Evolutionary conservation across 2,797 vertebrate species (phyloP), one percentile per base, ranked within the genome.

Genomic region (Sciurus carolinensis): DNA sequence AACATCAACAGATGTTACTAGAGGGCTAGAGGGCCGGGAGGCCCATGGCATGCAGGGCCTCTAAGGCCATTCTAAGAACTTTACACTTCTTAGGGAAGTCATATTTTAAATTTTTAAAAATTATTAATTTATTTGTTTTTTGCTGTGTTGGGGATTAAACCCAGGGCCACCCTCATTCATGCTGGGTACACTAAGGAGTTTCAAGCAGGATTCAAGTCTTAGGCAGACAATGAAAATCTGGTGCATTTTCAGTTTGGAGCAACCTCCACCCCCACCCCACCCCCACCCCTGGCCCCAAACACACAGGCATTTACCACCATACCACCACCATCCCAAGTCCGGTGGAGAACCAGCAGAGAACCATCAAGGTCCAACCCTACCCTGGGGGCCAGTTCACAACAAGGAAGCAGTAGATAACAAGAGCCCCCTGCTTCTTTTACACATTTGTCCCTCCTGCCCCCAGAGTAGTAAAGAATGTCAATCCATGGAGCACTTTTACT

Each of bases 401-500:
- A 30, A 4, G 24, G 20, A 22, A 22, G 59, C 69, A 20, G 50
- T 75, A 76, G 33, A 71, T 20, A 33, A 47, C 0, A 36, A 39
- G 79, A 42, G 36, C 7, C 0, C 44, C 36, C 36, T 11, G 33
- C 17, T 87, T 79, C 82, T 44, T 33, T 62, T 39, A 28, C 26
- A 82, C 7, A 0, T 59, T 17, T 57, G 52, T 24, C 30, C 2
- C 22, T 64, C 7, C 1, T 1, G 3, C 12, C 7, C 39, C n/a
- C 22, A 26, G 42, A 62, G 4, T 14, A 42, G 26, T 39, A 67
- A 83, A 92, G 22, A 87, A 54, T 11, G 13, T 36, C 5, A 4
- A 26, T 75, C n/a, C 9, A 0, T 28, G 50, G 30, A 77, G 44
- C 10, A 72, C 10, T 20, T 81, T 54, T 87, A 26, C 7, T 82